Conservation (phyloP, 2,888 invertebrate genomes). For the Xanthia icteritia region DNA sequence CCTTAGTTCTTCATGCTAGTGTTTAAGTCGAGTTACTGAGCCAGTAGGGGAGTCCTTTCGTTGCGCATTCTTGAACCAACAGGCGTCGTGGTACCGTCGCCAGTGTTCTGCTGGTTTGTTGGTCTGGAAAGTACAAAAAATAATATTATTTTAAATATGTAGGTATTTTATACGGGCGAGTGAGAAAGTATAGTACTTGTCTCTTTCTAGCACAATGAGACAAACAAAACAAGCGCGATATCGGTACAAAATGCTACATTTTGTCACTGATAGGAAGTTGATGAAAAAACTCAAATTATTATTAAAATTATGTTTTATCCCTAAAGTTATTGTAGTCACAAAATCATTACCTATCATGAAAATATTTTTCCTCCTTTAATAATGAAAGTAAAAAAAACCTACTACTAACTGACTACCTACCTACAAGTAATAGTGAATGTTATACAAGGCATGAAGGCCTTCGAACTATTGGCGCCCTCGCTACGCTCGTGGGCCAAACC, state of each 20-base stretch:
- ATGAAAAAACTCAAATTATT: too few relatives aligned
- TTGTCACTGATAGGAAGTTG: background rate
- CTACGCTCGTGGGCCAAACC: too few relatives aligned
- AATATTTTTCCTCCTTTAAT: too few relatives aligned
- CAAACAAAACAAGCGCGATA: background rate
- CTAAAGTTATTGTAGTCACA: too few relatives aligned
- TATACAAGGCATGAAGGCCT: too few relatives aligned
- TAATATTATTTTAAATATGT: background rate
- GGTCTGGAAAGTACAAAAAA: constrained; percentile 56
- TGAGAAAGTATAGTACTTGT: background rate
- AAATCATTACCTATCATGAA: too few relatives aligned
- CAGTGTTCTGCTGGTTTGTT: constrained; percentile 7
- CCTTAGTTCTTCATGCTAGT: constrained; percentile 3
- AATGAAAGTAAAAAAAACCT: too few relatives aligned
- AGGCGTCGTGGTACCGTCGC: background rate
- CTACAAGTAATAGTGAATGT: too few relatives aligned
- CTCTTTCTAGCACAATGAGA: background rate
- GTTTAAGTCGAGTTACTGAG: constrained; percentile 46
- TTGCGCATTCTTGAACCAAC: constrained; percentile 24
- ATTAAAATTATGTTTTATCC: too few relatives aligned
- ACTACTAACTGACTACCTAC: too few relatives aligned
- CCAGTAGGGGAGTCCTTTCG: constrained; percentile 72
- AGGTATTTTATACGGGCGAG: background rate
- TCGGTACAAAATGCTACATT: background rate
- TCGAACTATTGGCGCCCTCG: too few relatives aligned